phyloP scores from a whole-genome alignment of 2,797 vertebrate genomes.

The Muscicapa striata region DNA sequence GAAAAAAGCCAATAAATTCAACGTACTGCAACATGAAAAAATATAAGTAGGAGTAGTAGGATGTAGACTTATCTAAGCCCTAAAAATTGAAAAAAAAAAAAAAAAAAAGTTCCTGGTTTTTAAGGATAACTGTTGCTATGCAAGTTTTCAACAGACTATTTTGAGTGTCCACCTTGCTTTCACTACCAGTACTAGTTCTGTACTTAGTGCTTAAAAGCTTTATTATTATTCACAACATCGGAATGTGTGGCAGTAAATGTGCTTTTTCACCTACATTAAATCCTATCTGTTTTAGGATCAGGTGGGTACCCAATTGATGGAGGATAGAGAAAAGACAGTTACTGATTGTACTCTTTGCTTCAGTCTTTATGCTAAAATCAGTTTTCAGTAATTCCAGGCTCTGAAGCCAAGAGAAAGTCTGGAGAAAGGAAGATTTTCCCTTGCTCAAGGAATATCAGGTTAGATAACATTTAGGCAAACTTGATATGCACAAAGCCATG shows the following conservation, averaged over 20 bases:
- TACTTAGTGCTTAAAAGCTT: background rate
- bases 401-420: rapidly evolving
- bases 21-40: background rate
- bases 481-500: background rate
- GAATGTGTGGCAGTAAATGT: background rate
- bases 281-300: background rate
- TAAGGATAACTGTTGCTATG: background rate
- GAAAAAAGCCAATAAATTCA: background rate
- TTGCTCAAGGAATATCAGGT: background rate
- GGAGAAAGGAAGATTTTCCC: background rate
- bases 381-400: background rate
- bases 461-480: background rate
- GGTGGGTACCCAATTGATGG: background rate
- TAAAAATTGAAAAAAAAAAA: background rate
- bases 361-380: background rate
- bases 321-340: background rate
- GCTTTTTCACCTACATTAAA: background rate
- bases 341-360: background rate
- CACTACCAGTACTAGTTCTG: background rate
- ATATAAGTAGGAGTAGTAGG: background rate
- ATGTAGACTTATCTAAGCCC: background rate
- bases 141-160: background rate
- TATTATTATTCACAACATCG: background rate
- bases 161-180: background rate
- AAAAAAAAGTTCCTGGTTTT: background rate